Evolutionary conservation across 2,888 invertebrate species (phyloP), one percentile per base, ranked within the genome.

Genomic region (Rhodophaea formosa): DNA sequence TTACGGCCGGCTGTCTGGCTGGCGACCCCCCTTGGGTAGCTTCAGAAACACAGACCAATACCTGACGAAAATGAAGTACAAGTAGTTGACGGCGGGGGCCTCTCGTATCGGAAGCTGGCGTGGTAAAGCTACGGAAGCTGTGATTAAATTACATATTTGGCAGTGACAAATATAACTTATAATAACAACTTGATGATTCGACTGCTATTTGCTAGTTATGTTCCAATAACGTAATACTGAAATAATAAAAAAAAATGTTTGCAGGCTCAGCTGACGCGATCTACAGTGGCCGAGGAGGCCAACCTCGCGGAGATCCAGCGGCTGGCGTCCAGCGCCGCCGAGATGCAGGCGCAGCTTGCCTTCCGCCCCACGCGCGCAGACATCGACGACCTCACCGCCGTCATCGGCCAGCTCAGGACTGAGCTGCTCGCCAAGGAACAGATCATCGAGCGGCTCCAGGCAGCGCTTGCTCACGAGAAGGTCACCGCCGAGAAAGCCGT

Each of bases 231-330:
- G 6, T 5, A 39, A n/a, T 12, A n/a, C 10, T n/a, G 6, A n/a
- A 12, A n/a, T 12, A 10, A 42, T 49, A 15, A 23, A 23, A 23
- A 12, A 32, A 17, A 47, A 53, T 16, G 6, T 32, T 73, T 68
- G 0, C 70, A 91, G 90, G 85, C 85, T 6, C 88, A 89, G 65
- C 73, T 91, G 8, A 71, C 79, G 1, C 83, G 86, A 16, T 80
- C 87, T 72, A 86, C 89, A 57, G 93, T 87, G 49, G 81, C 93
- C 49, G 93, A 93, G 71, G 92, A 93, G 67, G 91, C 93, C 62
- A 91, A 91, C 70, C 82, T 92, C 61, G 91, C 92, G 29, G 93
- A 93, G 71, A 93, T 93, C 61, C 92, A 92, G 77, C 91, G 93
- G 66, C 79, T 93, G 49, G 77, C 89, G 57, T 70, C 86, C 14